Conservation (phyloP, 2,113 vertebrate genomes). For the Hyperoodon ampullatus region DNA sequence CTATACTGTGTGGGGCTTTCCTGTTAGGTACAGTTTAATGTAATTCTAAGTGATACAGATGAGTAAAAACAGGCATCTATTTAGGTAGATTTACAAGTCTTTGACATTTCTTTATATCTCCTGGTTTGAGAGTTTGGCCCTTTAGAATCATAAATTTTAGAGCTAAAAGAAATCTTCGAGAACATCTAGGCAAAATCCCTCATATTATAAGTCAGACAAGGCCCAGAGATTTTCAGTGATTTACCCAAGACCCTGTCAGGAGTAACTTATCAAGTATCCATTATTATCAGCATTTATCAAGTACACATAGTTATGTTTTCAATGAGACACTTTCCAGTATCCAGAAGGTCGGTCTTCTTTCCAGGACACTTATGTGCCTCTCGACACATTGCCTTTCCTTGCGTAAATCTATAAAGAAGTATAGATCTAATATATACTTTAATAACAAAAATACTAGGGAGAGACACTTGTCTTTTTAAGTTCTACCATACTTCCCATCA, state of each 20-base stretch:
- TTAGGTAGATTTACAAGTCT: neutral
- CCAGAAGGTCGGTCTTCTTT: neutral
- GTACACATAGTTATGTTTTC: neutral
- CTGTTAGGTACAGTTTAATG: neutral
- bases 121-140: neutral
- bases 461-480: constrained; percentile 57
- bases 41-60: neutral
- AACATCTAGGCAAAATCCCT: neutral
- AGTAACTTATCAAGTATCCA: neutral
- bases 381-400: neutral
- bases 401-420: constrained; percentile 47
- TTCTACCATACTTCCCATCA: neutral
- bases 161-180: neutral
- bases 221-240: neutral
- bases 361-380: neutral
- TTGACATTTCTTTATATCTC: constrained; percentile 16
- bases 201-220: neutral
- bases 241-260: neutral
- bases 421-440: neutral
- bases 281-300: constrained; percentile 23
- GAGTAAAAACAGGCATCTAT: neutral
- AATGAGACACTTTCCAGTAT: neutral
- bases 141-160: constrained; percentile 11
- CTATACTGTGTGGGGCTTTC: neutral
- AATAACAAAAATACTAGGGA: constrained; percentile 56